phyloP scores from a whole-genome alignment of 1,140 invertebrate species.

The Drosophila miranda region DNA sequence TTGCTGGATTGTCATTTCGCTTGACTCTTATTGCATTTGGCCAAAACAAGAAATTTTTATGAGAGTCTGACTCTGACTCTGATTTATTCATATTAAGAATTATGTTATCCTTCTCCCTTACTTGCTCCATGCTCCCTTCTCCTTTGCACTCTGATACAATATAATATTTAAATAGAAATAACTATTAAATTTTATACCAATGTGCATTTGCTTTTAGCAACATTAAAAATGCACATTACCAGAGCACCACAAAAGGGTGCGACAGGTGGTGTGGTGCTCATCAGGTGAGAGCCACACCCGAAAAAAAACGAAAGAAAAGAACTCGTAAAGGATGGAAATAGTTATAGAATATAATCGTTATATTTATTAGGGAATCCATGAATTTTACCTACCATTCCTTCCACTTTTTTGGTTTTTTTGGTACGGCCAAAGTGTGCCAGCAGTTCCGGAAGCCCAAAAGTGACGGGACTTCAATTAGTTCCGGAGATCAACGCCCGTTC shows the following conservation, averaged over 20 bases:
- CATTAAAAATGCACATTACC: slow-evolving; percentile 59
- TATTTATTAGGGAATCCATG: too few species aligned
- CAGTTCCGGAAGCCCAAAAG: too few species aligned
- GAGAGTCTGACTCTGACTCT: slow-evolving; percentile 24
- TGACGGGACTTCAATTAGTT: too few species aligned
- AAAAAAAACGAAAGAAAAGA: not conserved
- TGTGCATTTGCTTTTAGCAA: slow-evolving; percentile 56
- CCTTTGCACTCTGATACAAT: not conserved
- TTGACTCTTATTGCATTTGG: slow-evolving; percentile 54
- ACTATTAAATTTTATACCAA: slow-evolving; percentile 54
- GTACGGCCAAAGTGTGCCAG: too few species aligned
- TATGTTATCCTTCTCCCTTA: slow-evolving; percentile 15
- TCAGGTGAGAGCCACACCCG: slow-evolving; percentile 6
- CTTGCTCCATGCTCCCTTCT: not conserved
- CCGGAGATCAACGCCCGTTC: too few species aligned
- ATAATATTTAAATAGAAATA: slow-evolving; percentile 47
- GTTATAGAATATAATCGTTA: too few species aligned
- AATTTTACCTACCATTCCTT: too few species aligned
- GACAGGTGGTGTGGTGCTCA: slow-evolving; percentile 29
- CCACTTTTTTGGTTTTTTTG: too few species aligned
- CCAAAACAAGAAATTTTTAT: slow-evolving; percentile 38
- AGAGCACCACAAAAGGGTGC: slow-evolving; percentile 15
- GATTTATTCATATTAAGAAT: slow-evolving; percentile 66
- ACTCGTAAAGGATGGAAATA: too few species aligned
- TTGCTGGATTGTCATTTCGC: not conserved